These are phyloP conservation scores for Salvelinus fontinalis DNA, from an alignment of 2,113 vertebrate species.

Conservation along the genomic window DNA sequence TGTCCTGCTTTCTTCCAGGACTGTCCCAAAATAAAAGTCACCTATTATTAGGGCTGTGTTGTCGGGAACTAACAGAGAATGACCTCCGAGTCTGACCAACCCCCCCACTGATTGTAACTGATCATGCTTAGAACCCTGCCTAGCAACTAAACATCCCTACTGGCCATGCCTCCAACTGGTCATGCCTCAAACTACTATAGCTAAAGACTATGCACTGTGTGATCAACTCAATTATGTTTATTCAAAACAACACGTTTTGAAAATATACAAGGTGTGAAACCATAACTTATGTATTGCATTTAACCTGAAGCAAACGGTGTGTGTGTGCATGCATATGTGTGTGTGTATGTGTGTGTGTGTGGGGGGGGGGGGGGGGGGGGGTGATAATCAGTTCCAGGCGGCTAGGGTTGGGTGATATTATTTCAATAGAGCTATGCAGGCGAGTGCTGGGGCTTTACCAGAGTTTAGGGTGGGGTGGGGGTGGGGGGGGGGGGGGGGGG, in stretches of 20 bases:
- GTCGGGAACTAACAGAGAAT: constrained; percentile 23
- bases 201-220: neutral
- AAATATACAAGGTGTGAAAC: too few species aligned
- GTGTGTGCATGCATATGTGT: constrained; percentile 8
- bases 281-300: too few species aligned
- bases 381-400: constrained; percentile 73
- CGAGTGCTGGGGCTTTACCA: constrained; percentile 53
- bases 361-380: constrained; percentile 15
- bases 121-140: neutral
- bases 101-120: neutral
- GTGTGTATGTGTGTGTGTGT: constrained; percentile 30
- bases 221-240: neutral
- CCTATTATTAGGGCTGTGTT: constrained; percentile 47
- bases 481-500: constrained; percentile 36
- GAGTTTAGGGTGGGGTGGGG: constrained; percentile 64
- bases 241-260: too few species aligned
- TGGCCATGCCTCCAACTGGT: too few species aligned
- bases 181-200: neutral
- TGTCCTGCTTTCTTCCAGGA: constrained; percentile 24
- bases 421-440: constrained; percentile 63
- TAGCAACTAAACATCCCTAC: too few species aligned
- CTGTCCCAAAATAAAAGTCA: constrained; percentile 41
- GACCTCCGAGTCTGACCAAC: neutral
- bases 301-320: neutral
- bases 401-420: constrained; percentile 53